Percentiles rank a stretch among this genome's conserved stretches.
Conservation (phyloP, 2,113 vertebrate species). For the Coptodon bakossiorum region DNA sequence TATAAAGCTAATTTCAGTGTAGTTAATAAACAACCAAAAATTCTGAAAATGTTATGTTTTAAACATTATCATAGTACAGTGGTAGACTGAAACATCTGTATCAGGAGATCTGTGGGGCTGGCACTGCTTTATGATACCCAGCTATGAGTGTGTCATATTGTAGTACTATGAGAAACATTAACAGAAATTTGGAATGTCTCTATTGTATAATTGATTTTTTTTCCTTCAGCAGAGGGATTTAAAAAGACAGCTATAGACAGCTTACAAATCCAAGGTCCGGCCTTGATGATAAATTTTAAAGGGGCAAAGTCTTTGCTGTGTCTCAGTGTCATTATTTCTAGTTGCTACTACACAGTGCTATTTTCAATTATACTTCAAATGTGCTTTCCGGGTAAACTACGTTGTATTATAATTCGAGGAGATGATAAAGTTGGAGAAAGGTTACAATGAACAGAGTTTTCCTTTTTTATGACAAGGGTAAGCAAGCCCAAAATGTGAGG, state of each 20-base stretch:
- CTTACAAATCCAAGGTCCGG: background rate
- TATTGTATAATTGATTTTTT: background rate
- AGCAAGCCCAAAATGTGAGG: background rate
- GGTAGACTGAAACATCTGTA: background rate
- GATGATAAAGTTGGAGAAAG: background rate
- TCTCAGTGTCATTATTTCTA: background rate
- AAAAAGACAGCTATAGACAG: background rate
- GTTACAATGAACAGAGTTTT: background rate
- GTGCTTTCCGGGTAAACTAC: background rate
- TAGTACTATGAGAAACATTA: background rate
- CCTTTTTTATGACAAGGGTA: background rate
- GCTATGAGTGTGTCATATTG: background rate
- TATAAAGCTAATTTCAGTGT: background rate
- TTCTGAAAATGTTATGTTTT: background rate
- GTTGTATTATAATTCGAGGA: background rate
- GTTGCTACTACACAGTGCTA: background rate
- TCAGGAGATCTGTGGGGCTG: background rate
- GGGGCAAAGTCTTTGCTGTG: background rate
- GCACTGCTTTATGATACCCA: background rate
- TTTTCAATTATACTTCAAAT: background rate
- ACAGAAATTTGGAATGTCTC: background rate
- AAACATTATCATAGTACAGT: background rate
- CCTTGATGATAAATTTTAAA: background rate
- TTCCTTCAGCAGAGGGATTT: background rate
- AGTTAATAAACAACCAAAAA: background rate